These are phyloP conservation scores for Serrognathus titanus DNA, from an alignment of 2,888 invertebrate species.

Conservation along the genomic window DNA sequence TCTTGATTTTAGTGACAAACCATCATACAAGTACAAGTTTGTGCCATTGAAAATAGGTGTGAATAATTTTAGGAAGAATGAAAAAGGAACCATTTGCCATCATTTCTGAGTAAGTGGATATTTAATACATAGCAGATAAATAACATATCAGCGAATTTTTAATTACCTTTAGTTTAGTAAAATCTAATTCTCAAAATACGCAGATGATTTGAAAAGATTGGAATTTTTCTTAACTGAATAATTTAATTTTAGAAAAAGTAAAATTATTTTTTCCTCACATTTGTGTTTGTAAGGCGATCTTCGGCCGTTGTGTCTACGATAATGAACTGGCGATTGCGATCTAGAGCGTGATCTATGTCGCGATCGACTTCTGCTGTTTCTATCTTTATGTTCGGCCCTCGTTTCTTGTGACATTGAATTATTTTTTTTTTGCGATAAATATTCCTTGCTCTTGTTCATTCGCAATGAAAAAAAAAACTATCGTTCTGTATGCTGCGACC, in stretches of 20 bases:
- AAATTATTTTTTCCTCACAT: constrained; percentile 8
- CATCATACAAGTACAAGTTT: too few species aligned
- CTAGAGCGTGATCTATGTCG: constrained; percentile 39
- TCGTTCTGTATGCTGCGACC: too few species aligned
- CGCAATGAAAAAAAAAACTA: too few species aligned
- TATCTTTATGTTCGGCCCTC: constrained; percentile 34
- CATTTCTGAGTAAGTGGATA: too few species aligned
- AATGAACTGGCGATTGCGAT: constrained; percentile 37
- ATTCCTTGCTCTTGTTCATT: constrained; percentile 1
- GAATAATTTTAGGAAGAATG: too few species aligned
- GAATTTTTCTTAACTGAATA: constrained; percentile 19
- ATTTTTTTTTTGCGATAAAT: background rate
- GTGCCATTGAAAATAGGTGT: too few species aligned
- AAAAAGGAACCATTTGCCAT: too few species aligned
- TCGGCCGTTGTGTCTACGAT: constrained; percentile 33
- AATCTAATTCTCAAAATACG: too few species aligned
- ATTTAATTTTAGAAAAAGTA: constrained; percentile 16
- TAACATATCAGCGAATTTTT: too few species aligned
- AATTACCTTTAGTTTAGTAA: too few species aligned
- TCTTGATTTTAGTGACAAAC: too few species aligned
- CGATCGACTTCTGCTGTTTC: constrained; percentile 38
- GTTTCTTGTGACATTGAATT: background rate
- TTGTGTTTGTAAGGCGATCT: constrained; percentile 20
- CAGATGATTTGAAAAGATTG: background rate
- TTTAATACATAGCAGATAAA: too few species aligned